A percentile compares a stretch with the other conserved stretches of the same genome.
These are phyloP conservation scores for Neelides folsomi DNA, from an alignment of 2,888 invertebrate genomes.

Conservation along the genomic window DNA sequence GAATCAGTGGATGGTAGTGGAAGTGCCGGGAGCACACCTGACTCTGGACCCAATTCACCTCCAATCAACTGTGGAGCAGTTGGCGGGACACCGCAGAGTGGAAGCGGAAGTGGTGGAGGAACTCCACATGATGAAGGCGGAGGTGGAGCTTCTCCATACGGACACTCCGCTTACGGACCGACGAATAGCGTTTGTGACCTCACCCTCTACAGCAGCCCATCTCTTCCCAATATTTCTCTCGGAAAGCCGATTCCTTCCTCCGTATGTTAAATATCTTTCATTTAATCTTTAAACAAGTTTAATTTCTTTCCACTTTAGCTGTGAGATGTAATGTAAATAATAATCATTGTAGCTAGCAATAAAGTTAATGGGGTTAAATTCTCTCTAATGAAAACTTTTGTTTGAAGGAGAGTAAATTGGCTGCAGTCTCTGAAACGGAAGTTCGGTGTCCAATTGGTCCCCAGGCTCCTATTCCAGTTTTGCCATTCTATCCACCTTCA, in stretches of 20 bases:
- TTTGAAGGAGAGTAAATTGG: constrained; percentile 41
- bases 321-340: too few species aligned
- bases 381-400: background rate
- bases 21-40: constrained; percentile 49
- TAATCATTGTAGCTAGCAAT: too few species aligned
- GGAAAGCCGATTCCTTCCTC: constrained; percentile 52
- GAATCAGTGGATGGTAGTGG: constrained; percentile 36
- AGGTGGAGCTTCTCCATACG: constrained; percentile 55
- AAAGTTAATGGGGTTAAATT: too few species aligned
- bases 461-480: constrained; percentile 40
- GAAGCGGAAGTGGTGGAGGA: constrained; percentile 42
- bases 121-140: constrained; percentile 65
- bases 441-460: constrained; percentile 57
- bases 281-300: constrained; percentile 1
- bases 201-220: constrained; percentile 78
- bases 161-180: constrained; percentile 42
- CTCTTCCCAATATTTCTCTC: constrained; percentile 91
- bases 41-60: constrained; percentile 63
- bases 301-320: too few species aligned
- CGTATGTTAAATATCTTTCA: background rate
- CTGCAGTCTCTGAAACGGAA: constrained; percentile 62
- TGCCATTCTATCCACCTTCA: constrained; percentile 56
- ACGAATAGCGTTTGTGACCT: constrained; percentile 50
- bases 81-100: constrained; percentile 42
- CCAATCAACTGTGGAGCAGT: constrained; percentile 38